Evolutionary conservation across 2,113 vertebrate genomes (phyloP).

Genomic region (Uria lomvia): DNA sequence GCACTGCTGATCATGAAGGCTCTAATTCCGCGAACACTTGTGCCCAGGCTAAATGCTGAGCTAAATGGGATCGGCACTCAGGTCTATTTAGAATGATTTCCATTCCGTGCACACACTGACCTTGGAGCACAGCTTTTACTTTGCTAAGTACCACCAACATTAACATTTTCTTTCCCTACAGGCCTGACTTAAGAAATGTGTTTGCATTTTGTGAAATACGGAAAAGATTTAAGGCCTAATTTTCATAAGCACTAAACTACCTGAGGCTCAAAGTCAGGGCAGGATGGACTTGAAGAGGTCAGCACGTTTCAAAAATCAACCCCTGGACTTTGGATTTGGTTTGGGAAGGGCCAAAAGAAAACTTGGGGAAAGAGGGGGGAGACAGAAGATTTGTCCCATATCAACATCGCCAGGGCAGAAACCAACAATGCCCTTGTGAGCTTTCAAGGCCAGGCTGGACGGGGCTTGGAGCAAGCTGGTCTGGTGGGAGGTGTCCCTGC

Average conservation of each 20-base stretch:
- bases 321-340: neutral
- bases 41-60: neutral
- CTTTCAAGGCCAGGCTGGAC: neutral
- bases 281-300: neutral
- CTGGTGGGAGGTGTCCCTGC: neutral
- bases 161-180: neutral
- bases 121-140: neutral
- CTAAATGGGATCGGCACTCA: fast-evolving
- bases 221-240: conserved; percentile 16
- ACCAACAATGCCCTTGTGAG: fast-evolving
- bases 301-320: neutral
- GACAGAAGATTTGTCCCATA: neutral
- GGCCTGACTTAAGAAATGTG: neutral
- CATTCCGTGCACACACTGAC: neutral
- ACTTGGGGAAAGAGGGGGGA: neutral
- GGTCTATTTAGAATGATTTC: neutral
- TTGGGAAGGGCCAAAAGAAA: neutral
- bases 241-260: neutral
- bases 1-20: fast-evolving
- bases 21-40: neutral
- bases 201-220: neutral
- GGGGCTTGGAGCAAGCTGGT: neutral
- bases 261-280: neutral
- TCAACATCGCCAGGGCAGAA: neutral
- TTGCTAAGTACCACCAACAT: neutral